Evolutionary conservation across 2,888 invertebrate species (phyloP).

Genomic region (Bugulina stolonifera): DNA sequence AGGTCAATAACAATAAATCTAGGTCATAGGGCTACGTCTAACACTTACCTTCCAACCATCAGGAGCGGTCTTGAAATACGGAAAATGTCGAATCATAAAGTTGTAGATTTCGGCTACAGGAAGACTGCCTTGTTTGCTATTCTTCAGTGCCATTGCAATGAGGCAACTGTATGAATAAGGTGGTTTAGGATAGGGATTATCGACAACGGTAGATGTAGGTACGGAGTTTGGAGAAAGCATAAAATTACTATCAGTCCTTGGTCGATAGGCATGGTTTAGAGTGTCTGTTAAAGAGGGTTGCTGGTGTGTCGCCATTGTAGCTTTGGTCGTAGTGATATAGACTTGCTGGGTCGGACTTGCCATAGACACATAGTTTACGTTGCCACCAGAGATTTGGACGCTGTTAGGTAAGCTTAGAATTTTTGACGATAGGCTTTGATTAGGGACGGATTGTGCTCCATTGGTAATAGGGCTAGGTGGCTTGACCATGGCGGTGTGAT

Average conservation of each 20-base stretch:
- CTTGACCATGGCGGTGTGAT: not conserved
- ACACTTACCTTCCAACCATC: constrained; percentile 79
- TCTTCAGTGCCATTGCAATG: constrained; percentile 95
- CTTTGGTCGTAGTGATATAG: not conserved
- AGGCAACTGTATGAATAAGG: constrained; percentile 96
- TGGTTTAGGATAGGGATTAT: constrained; percentile 75
- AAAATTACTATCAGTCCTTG: constrained; percentile 5
- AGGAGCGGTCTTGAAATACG: constrained; percentile 95
- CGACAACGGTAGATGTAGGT: constrained; percentile 28
- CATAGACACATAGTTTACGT: constrained; percentile 13
- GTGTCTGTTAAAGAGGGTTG: not conserved
- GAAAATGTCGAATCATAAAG: constrained; percentile 98
- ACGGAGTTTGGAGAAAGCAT: constrained; percentile 20
- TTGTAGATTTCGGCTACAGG: constrained; percentile 98
- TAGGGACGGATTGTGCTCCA: constrained; percentile 3
- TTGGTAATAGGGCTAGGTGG: not conserved
- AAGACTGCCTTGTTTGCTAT: constrained; percentile 84
- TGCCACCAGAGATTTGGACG: constrained; percentile 17
- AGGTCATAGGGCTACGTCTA: too few species aligned
- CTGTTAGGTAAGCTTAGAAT: constrained; percentile 8
- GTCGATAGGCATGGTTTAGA: not conserved
- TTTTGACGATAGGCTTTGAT: constrained; percentile 12
- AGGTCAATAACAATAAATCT: too few species aligned
- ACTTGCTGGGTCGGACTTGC: constrained; percentile 10
- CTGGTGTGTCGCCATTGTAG: not conserved